Evolutionary conservation across 2,113 vertebrate genomes (phyloP).

Genomic region (Nibea albiflora): DNA sequence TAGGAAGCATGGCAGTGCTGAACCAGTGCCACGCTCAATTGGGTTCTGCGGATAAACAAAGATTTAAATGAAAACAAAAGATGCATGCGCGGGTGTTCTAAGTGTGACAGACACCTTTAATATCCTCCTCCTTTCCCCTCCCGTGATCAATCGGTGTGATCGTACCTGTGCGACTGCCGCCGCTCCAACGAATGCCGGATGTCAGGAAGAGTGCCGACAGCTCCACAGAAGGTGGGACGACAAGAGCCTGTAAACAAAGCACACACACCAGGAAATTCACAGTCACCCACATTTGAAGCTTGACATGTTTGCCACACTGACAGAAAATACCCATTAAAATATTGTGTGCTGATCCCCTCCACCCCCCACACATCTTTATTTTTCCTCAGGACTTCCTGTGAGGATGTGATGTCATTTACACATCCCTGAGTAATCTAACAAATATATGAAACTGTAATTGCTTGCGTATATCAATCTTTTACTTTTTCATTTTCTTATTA

Average conservation of each 20-base stretch:
- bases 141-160: slow-evolving; percentile 79
- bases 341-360: slow-evolving; percentile 5
- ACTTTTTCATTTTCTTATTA: slow-evolving; percentile 20
- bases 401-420: slow-evolving; percentile 52
- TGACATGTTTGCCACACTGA: slow-evolving; percentile 70
- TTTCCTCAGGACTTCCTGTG: slow-evolving; percentile 60
- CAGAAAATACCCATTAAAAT: slow-evolving; percentile 64
- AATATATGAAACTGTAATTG: slow-evolving; percentile 55
- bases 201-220: slow-evolving; percentile 81
- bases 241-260: slow-evolving; percentile 82
- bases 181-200: slow-evolving; percentile 71
- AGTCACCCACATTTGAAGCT: slow-evolving; percentile 64
- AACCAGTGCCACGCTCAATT: slow-evolving; percentile 68
- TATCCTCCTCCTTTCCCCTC: slow-evolving; percentile 82
- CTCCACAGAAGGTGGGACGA: slow-evolving; percentile 79
- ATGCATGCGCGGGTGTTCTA: slow-evolving; percentile 77
- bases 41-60: slow-evolving; percentile 62
- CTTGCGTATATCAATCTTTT: slow-evolving; percentile 44
- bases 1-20: slow-evolving; percentile 14
- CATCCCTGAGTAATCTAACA: slow-evolving; percentile 47
- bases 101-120: slow-evolving; percentile 90
- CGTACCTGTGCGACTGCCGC: slow-evolving; percentile 80
- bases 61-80: slow-evolving; percentile 60
- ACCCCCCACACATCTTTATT: slow-evolving; percentile 30
- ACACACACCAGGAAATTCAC: slow-evolving; percentile 77